These are phyloP conservation scores for Xanthorhoe spadicearia DNA, from an alignment of 2,888 invertebrate genomes.

Conservation along the genomic window DNA sequence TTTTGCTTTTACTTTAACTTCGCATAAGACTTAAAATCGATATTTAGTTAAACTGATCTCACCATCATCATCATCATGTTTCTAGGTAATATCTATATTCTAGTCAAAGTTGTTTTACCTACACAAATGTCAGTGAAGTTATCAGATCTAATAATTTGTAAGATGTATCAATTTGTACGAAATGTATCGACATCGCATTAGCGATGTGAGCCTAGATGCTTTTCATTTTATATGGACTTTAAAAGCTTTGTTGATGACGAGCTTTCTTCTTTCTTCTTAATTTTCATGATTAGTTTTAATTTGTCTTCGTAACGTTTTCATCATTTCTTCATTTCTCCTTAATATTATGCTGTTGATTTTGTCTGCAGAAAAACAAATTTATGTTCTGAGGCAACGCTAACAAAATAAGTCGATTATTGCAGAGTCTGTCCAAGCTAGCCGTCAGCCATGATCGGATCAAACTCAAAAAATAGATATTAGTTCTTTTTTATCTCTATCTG, in stretches of 20 bases:
- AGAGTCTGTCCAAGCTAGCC: conserved; percentile 23
- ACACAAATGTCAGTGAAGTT: conserved; percentile 80
- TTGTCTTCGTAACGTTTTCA: conserved; percentile 53
- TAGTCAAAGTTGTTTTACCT: conserved; percentile 66
- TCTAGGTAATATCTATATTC: conserved; percentile 69
- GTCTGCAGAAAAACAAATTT: conserved; percentile 72
- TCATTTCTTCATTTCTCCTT: conserved; percentile 60
- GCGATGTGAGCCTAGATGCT: conserved; percentile 70
- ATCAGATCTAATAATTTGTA: conserved; percentile 79
- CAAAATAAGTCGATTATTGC: conserved; percentile 52
- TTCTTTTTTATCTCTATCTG: conserved; percentile 79
- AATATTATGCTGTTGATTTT: conserved; percentile 62
- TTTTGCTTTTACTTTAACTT: conserved; percentile 50
- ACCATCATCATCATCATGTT: conserved; percentile 40
- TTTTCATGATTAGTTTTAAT: conserved; percentile 45
- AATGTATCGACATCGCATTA: conserved; percentile 1
- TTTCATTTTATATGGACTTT: conserved; percentile 65
- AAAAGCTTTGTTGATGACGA: conserved; percentile 30
- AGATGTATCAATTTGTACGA: conserved; percentile 71
- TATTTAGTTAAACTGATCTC: conserved; percentile 45
- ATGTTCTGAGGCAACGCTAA: conserved; percentile 64
- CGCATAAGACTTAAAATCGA: conserved; percentile 38
- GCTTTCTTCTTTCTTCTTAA: conserved; percentile 37
- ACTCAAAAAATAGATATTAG: conserved; percentile 50
- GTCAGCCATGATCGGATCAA: conserved; percentile 35